Conservation (phyloP, 2,113 vertebrate species). For the Saccopteryx leptura region DNA sequence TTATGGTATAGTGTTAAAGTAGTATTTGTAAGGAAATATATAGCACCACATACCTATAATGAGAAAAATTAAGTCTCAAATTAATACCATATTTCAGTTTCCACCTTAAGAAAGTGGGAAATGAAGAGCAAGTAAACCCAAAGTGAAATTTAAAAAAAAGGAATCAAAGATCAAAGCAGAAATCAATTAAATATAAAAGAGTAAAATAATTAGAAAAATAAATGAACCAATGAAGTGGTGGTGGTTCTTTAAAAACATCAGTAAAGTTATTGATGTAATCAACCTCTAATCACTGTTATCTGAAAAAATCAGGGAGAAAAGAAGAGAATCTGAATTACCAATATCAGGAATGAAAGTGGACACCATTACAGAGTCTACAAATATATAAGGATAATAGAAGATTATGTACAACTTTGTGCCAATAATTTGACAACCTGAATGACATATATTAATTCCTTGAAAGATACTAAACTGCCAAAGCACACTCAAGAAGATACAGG, state of each 20-base stretch:
- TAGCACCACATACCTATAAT: not conserved
- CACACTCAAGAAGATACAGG: not conserved
- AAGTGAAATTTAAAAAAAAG: not conserved
- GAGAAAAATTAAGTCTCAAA: not conserved
- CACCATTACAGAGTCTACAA: not conserved
- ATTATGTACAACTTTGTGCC: not conserved
- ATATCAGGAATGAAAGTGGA: not conserved
- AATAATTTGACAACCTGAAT: conserved; percentile 41
- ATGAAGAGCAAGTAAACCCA: not conserved
- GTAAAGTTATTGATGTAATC: not conserved
- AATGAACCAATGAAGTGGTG: not conserved
- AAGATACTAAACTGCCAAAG: not conserved
- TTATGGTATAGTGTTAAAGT: not conserved
- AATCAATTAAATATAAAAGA: not conserved
- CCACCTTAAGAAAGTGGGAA: not conserved
- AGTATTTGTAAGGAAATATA: not conserved
- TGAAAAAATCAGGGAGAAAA: not conserved
- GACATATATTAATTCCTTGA: not conserved
- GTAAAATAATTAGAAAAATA: not conserved
- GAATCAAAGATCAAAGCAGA: not conserved
- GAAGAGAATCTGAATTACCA: not conserved
- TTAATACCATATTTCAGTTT: not conserved
- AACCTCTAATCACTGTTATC: not conserved
- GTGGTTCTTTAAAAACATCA: not conserved
- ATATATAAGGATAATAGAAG: not conserved